A percentile compares a stretch with the other conserved stretches of the same genome.
These are phyloP conservation scores for Notarius quadriscutis DNA, from an alignment of 2,113 vertebrate genomes.

Conservation along the genomic window DNA sequence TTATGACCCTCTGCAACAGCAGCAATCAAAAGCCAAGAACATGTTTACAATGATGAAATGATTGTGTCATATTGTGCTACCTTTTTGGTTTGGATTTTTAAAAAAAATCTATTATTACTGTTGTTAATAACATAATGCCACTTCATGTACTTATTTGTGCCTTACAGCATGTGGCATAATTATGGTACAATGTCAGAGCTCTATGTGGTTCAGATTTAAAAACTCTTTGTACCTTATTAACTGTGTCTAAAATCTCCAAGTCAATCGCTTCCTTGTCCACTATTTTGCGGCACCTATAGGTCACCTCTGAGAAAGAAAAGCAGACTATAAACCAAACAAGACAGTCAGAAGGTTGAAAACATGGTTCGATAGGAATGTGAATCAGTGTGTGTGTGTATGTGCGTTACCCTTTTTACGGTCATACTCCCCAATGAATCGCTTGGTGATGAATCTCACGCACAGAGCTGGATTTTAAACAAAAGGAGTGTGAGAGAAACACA, in stretches of 20 bases:
- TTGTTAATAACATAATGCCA: not conserved
- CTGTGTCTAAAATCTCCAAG: slow-evolving; percentile 72
- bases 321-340: slow-evolving; percentile 24
- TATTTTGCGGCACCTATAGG: slow-evolving; percentile 68
- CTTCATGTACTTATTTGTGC: not conserved
- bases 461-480: slow-evolving; percentile 65
- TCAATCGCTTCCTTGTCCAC: slow-evolving; percentile 72
- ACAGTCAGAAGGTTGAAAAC: not conserved
- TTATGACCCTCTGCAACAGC: not conserved
- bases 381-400: not conserved
- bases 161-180: not conserved
- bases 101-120: too few species aligned
- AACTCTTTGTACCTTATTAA: slow-evolving; percentile 63
- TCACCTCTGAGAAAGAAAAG: slow-evolving; percentile 65
- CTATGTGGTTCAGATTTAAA: not conserved
- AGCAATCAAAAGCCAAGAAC: not conserved
- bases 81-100: not conserved
- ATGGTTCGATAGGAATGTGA: slow-evolving; percentile 17
- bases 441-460: slow-evolving; percentile 75
- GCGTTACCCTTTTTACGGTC: slow-evolving; percentile 73
- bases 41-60: not conserved
- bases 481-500: not conserved
- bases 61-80: not conserved
- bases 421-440: slow-evolving; percentile 75
- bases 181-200: not conserved